Percentiles rank a stretch among this genome's conserved stretches.
phyloP scores from a whole-genome alignment of 2,113 vertebrate genomes.

The Campylomormyrus numenius region DNA sequence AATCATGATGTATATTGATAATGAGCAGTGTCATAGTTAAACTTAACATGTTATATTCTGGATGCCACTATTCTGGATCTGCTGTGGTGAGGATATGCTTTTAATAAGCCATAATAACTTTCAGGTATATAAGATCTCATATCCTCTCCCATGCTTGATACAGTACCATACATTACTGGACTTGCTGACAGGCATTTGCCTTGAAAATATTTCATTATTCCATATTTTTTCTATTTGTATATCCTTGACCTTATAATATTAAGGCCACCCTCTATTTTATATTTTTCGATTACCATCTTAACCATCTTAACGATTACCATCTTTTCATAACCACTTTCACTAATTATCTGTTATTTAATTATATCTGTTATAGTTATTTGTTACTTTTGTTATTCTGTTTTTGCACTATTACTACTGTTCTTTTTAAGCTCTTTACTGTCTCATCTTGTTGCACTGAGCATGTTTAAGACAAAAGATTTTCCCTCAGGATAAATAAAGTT shows the following conservation, averaged over 20 bases:
- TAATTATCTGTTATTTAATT: too few relatives aligned
- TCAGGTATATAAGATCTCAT: conserved; percentile 61
- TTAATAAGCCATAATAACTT: conserved; percentile 66
- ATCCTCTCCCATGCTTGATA: conserved; percentile 64
- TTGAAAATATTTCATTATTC: conserved; percentile 81
- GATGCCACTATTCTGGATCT: conserved; percentile 29
- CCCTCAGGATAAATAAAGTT: too few relatives aligned
- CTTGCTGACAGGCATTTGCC: conserved; percentile 75
- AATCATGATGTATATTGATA: conserved; percentile 24
- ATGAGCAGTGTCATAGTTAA: background rate
- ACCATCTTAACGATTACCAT: conserved; percentile 67
- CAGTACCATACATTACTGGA: conserved; percentile 72
- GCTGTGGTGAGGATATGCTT: conserved; percentile 56
- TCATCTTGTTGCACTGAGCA: too few relatives aligned
- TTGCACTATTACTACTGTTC: too few relatives aligned
- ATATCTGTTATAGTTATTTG: too few relatives aligned
- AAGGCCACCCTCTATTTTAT: conserved; percentile 73
- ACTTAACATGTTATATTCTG: conserved; percentile 4
- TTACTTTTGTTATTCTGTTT: too few relatives aligned
- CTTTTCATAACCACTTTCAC: too few relatives aligned
- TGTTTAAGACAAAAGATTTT: too few relatives aligned
- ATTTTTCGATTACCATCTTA: conserved; percentile 65
- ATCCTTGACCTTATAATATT: conserved; percentile 75
- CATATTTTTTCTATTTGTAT: conserved; percentile 73
- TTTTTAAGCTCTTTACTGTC: too few relatives aligned